Percentiles rank a stretch among this genome's conserved stretches.
These are phyloP conservation scores for Odontomyia ornata DNA, from an alignment of 2,888 invertebrate genomes.

Conservation along the genomic window DNA sequence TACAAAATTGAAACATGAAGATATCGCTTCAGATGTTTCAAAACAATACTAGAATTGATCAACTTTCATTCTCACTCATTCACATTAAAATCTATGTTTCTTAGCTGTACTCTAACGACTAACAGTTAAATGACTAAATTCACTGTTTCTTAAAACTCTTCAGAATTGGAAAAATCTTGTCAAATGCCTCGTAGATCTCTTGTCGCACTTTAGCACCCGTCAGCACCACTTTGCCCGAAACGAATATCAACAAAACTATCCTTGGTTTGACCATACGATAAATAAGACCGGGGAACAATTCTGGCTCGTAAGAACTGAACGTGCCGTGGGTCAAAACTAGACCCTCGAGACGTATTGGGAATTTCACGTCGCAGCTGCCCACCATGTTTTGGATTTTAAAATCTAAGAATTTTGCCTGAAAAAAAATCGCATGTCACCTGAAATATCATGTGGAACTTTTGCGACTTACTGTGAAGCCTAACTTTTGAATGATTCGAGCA, in stretches of 20 bases:
- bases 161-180: conserved; percentile 95
- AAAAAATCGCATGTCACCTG: conserved; percentile 51
- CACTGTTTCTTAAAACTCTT: conserved; percentile 93
- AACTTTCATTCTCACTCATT: conserved; percentile 2
- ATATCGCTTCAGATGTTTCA: not conserved
- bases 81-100: not conserved
- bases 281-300: conserved; percentile 97
- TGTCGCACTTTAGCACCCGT: conserved; percentile 95
- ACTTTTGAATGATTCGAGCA: conserved; percentile 84
- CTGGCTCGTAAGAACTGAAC: conserved; percentile 93
- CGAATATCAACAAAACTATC: conserved; percentile 96
- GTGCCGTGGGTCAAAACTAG: conserved; percentile 78
- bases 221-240: conserved; percentile 97
- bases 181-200: conserved; percentile 93
- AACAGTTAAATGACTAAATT: conserved; percentile 16
- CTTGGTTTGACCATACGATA: conserved; percentile 98
- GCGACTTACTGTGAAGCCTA: conserved; percentile 75
- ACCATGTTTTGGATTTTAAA: conserved; percentile 87
- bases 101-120: not conserved
- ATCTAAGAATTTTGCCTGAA: conserved; percentile 80
- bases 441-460: not conserved
- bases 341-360: conserved; percentile 79
- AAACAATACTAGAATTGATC: not conserved
- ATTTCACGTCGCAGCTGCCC: conserved; percentile 80
- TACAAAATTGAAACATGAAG: not conserved